Conservation (phyloP, 2,113 vertebrate species). For the Oxyruncus cristatus region DNA sequence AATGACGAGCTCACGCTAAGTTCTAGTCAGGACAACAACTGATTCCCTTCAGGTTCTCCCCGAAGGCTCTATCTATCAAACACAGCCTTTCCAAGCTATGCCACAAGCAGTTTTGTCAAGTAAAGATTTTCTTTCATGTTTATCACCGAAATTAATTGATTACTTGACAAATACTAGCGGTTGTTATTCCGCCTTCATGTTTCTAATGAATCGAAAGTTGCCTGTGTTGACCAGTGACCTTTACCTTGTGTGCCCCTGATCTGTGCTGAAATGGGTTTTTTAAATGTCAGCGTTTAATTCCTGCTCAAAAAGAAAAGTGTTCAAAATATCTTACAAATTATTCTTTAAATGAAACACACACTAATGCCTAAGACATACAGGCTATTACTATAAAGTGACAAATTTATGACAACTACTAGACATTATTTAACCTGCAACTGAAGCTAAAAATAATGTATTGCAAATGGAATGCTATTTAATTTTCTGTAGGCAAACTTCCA, state of each 20-base stretch:
- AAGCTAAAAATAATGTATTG: background rate
- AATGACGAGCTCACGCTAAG: slow-evolving; percentile 31
- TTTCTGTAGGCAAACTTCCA: background rate
- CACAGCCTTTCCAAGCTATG: background rate
- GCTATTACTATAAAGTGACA: background rate
- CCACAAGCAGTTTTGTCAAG: no score
- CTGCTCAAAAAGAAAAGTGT: background rate
- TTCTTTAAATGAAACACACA: background rate
- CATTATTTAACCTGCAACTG: background rate
- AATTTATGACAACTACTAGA: background rate
- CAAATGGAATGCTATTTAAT: background rate
- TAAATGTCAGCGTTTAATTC: background rate
- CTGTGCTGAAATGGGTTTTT: background rate
- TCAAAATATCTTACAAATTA: background rate
- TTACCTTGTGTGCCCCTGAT: background rate
- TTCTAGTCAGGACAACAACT: slow-evolving; percentile 11
- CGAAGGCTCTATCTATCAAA: slow-evolving; percentile 59
- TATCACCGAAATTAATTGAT: slow-evolving; percentile 42
- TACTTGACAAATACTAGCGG: background rate
- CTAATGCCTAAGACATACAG: background rate
- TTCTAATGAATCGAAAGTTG: background rate
- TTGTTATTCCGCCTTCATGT: background rate
- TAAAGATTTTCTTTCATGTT: slow-evolving; percentile 68
- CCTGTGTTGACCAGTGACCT: background rate
- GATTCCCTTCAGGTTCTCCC: slow-evolving; percentile 38